These are phyloP conservation scores for Stomatorhinus ivindoensis DNA, from an alignment of 2,113 vertebrate species.

Conservation along the genomic window DNA sequence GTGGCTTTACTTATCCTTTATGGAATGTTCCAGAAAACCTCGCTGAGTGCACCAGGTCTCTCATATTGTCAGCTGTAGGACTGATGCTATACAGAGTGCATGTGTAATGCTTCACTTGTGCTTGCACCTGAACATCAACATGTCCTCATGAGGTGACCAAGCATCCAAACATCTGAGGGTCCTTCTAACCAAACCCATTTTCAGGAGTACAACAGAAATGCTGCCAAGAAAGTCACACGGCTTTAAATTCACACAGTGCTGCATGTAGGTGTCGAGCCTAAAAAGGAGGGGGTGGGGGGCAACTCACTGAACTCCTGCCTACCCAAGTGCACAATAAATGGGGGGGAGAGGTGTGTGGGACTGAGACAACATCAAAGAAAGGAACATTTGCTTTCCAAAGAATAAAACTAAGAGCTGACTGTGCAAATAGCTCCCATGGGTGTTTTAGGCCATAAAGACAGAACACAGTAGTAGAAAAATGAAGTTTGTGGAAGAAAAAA, in stretches of 20 bases:
- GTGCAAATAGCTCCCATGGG: slow-evolving; percentile 1
- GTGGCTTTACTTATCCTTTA: not conserved
- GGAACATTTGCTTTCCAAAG: not conserved
- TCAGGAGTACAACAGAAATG: not conserved
- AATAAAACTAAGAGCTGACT: not conserved
- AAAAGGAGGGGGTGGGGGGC: not conserved
- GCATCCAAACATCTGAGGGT: not conserved
- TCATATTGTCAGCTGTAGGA: not conserved
- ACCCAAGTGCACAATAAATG: not conserved
- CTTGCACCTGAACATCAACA: not conserved
- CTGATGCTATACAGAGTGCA: not conserved
- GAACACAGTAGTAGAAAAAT: not conserved
- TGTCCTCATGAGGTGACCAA: not conserved
- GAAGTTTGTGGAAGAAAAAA: not conserved
- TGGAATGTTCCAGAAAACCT: not conserved
- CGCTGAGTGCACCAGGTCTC: not conserved
- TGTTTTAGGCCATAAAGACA: not conserved
- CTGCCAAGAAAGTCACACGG: not conserved
- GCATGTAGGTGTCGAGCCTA: not conserved
- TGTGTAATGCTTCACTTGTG: not conserved
- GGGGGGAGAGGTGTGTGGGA: not conserved
- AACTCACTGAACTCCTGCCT: not conserved
- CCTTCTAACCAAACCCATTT: not conserved
- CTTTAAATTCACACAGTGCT: not conserved
- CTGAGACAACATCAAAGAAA: not conserved